A percentile compares a stretch with the other conserved stretches of the same genome.
Evolutionary conservation across 2,797 vertebrate species (phyloP).

Genomic region (Falco biarmicus): DNA sequence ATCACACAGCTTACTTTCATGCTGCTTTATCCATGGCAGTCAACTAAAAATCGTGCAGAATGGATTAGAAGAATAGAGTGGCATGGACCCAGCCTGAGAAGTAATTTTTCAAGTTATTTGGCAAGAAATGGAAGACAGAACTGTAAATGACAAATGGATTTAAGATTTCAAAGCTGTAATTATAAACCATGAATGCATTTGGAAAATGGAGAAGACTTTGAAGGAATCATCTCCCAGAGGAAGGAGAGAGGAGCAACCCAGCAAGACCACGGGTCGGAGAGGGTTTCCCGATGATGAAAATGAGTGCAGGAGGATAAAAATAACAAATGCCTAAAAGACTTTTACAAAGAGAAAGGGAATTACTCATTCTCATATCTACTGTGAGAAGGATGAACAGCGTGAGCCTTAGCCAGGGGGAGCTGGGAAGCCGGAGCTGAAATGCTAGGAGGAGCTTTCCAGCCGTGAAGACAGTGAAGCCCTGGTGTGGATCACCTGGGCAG

Average conservation of each 20-base stretch:
- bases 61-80: background rate
- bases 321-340: background rate
- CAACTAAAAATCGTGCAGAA: background rate
- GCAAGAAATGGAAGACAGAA: background rate
- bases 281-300: background rate
- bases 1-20: background rate
- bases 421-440: background rate
- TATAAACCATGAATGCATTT: background rate
- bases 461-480: background rate
- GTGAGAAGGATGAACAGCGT: background rate
- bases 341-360: background rate
- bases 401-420: background rate
- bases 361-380: background rate
- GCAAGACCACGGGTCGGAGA: background rate
- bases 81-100: background rate
- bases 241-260: background rate
- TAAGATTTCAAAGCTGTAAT: background rate
- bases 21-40: background rate
- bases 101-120: background rate
- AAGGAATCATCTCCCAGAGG: background rate
- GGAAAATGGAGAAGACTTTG: background rate
- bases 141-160: background rate
- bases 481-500: fast-evolving
- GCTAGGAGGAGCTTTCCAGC: background rate
- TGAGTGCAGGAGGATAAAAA: background rate